Evolutionary conservation across 2,113 vertebrate species (phyloP).

Genomic region (Platycercus adscitus): DNA sequence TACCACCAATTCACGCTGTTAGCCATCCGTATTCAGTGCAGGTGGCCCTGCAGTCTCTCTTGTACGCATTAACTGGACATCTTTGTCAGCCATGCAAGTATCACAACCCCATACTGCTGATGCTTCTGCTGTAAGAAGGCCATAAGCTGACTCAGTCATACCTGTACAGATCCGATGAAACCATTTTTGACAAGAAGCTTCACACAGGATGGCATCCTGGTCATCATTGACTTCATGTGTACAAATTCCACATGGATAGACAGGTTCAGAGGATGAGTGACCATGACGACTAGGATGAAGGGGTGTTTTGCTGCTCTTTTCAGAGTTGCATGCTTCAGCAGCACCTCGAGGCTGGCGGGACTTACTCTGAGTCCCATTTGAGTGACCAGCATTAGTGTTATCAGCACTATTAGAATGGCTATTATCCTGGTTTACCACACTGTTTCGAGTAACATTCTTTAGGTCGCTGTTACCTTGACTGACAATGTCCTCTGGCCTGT

Average conservation of each 20-base stretch:
- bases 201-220: slow-evolving; percentile 86
- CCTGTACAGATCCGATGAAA: slow-evolving; percentile 87
- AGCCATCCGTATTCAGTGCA: slow-evolving; percentile 64
- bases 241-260: slow-evolving; percentile 85
- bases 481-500: slow-evolving; percentile 72
- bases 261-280: slow-evolving; percentile 71
- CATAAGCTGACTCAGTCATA: slow-evolving; percentile 88
- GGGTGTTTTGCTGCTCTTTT: slow-evolving; percentile 72
- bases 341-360: slow-evolving; percentile 68
- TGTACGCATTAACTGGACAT: slow-evolving; percentile 77
- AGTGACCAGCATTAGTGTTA: slow-evolving; percentile 69
- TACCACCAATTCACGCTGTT: background rate
- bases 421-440: slow-evolving; percentile 60
- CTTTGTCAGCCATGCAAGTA: slow-evolving; percentile 83
- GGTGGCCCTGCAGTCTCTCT: slow-evolving; percentile 67
- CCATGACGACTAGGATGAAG: slow-evolving; percentile 72
- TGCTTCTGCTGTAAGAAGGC: slow-evolving; percentile 82
- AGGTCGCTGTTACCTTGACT: slow-evolving; percentile 70
- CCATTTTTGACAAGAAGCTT: slow-evolving; percentile 88
- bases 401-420: slow-evolving; percentile 70
- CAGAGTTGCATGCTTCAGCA: slow-evolving; percentile 64
- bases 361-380: slow-evolving; percentile 76
- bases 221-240: slow-evolving; percentile 84
- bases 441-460: slow-evolving; percentile 68
- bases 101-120: slow-evolving; percentile 88